Evolutionary conservation across 2,113 vertebrate species (phyloP).

Genomic region (Stegostoma tigrinum): DNA sequence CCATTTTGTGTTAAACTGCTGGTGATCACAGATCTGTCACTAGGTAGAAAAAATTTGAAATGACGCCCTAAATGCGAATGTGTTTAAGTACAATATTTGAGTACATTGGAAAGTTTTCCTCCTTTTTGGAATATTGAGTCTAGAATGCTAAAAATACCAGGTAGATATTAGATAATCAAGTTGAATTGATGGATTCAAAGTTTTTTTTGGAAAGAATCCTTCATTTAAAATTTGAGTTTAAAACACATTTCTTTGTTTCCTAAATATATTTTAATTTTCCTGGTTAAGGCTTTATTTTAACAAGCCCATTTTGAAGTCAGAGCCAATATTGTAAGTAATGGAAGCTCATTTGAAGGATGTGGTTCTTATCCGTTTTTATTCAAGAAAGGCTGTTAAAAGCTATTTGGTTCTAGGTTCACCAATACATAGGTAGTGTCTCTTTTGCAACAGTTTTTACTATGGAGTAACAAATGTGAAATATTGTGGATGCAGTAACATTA

Average conservation of each 20-base stretch:
- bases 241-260: not conserved
- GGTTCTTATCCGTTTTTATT: not conserved
- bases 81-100: not conserved
- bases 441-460: not conserved
- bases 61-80: not conserved
- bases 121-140: not conserved
- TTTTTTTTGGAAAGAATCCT: not conserved
- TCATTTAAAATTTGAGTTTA: not conserved
- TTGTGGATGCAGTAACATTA: not conserved
- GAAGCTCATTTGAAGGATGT: not conserved
- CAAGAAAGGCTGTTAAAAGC: not conserved
- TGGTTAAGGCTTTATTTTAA: not conserved
- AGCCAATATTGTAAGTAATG: not conserved
- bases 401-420: not conserved
- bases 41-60: not conserved
- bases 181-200: not conserved
- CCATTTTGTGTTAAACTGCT: not conserved
- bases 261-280: not conserved
- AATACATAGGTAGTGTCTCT: not conserved
- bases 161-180: not conserved
- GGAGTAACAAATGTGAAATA: not conserved
- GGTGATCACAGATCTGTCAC: not conserved
- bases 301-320: not conserved
- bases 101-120: not conserved
- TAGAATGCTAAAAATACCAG: not conserved